These are phyloP conservation scores for Drosophila pegasa DNA, from an alignment of 2,888 invertebrate genomes.

Conservation along the genomic window DNA sequence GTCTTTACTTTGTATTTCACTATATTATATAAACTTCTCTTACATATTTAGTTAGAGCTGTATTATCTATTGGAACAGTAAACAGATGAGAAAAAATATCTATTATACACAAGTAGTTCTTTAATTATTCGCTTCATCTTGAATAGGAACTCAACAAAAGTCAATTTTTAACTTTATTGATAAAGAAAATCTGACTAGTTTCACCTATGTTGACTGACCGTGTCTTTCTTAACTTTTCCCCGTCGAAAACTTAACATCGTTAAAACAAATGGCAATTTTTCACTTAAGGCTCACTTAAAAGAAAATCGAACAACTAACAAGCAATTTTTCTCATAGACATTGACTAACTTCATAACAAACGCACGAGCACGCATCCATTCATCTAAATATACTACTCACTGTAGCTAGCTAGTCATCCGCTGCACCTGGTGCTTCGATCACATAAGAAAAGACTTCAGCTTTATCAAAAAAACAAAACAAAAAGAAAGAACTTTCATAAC, in stretches of 20 bases:
- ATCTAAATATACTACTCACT: not conserved
- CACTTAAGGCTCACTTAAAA: no score
- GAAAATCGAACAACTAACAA: not conserved
- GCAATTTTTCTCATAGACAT: not conserved
- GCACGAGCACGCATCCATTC: not conserved
- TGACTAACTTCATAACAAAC: not conserved
- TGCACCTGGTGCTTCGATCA: slow-evolving; percentile 1
- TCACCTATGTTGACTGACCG: no score
- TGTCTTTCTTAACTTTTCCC: no score
- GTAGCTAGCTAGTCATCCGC: not conserved
- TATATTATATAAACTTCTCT: no score
- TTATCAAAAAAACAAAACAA: not conserved
- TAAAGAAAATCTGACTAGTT: not conserved
- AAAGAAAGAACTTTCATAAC: not conserved
- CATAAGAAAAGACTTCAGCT: not conserved
- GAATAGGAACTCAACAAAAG: not conserved
- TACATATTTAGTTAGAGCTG: no score
- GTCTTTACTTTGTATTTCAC: no score
- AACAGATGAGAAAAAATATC: no score
- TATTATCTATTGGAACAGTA: no score
- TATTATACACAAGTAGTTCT: no score
- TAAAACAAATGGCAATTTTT: not conserved
- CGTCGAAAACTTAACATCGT: not conserved
- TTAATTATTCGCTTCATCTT: not conserved
- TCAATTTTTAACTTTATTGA: no score